Evolutionary conservation across 2,797 vertebrate species (phyloP), one percentile per base, ranked within the genome.

Genomic region (Pyrocephalus nanus): DNA sequence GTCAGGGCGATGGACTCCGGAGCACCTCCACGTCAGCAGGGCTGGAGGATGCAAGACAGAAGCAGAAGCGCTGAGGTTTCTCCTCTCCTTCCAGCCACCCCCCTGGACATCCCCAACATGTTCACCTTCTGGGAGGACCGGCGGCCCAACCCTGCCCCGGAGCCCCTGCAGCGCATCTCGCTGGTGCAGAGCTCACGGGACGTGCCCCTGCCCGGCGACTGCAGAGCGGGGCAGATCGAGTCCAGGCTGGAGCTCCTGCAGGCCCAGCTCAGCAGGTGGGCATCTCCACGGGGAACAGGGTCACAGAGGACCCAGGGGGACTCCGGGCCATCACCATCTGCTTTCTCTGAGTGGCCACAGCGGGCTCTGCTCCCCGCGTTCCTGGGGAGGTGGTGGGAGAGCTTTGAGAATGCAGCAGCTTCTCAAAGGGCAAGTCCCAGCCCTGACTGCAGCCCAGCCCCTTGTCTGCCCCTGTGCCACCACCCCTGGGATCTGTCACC

Each of bases 211-310:
- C 97, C 98, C n/a, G 21, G 96, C 0, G 98, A 98, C 87, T 96
- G 96, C 69, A 97, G 98, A 78, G 97, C 98, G 1, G 97, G 91
- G 13, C 98, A 99, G 79, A 98, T 99, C 4, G 98, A 99, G 88
- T 98, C 98, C 92, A 98, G 99, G 54, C 97, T 99, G 84, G 99
- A 99, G 94, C 97, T 99, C 76, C 98, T 99, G 86, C 99, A 99
- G 97, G 98, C 98, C 15, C 99, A 99, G 96, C 97, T 99, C 65
- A 99, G 98, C 97, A 98, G 99, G 99, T 99, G 90, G 86, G 94
- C 66, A 60, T 23, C 4, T 34, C 54, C 32, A 23, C 0, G 4
- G 27, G 72, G 17, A 34, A 51, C 18, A 42, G 60, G 72, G 53
- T 6, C 78, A 74, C 47, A 65, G 40, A 42, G 29, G 15, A 60